Base-by-base conservation (phyloP, 2,113 vertebrate species). In the Indicator indicator region DNA sequence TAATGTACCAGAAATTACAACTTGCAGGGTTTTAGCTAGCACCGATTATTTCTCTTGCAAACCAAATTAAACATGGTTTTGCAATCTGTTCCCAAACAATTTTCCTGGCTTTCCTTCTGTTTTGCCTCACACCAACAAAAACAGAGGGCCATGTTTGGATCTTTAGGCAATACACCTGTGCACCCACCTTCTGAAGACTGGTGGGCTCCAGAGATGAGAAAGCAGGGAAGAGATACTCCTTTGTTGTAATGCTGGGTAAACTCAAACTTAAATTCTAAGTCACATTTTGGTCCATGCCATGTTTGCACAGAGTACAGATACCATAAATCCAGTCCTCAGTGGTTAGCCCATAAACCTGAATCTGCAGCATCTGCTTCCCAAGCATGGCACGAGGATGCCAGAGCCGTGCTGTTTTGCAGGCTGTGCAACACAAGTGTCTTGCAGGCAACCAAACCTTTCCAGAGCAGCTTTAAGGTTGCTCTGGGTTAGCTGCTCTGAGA, bases 131-230 rank as follows among this genome's bases (percentile, higher is more conserved):
- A 58, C 33, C 18, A 81, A 5, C 27, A 50, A 36, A 76, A 88
- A 65, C 4, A 36, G 3, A 50, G 26, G 82, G 30, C 79, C 15
- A 2, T 5, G 36, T 74, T 91, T 83, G 58, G 40, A 24, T 86
- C 93, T 95, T 72, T 52, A 90, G 95, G 93, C 90, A 65, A 52
- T 9, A 62, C 88, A 96, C 91, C 93, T 93, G 91, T 24, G 27
- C 58, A 58, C 36, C 65, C 54, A 6, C 48, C n/a, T 26, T 24
- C 38, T 1, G 58, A 75, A 18, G 72, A 63, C 78, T 0, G 0
- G 78, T 83, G 78, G 56, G 58, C 46, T 85, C 62, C 58, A 30
- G 21, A 68, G 59, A n/a, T 50, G 24, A 46, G 16, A 12, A 56
- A 72, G 55, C 67, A 63, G 68, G 28, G 32, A 89, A 27, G 8